phyloP scores from a whole-genome alignment of 2,888 invertebrate genomes.

The Clunio marinus region DNA sequence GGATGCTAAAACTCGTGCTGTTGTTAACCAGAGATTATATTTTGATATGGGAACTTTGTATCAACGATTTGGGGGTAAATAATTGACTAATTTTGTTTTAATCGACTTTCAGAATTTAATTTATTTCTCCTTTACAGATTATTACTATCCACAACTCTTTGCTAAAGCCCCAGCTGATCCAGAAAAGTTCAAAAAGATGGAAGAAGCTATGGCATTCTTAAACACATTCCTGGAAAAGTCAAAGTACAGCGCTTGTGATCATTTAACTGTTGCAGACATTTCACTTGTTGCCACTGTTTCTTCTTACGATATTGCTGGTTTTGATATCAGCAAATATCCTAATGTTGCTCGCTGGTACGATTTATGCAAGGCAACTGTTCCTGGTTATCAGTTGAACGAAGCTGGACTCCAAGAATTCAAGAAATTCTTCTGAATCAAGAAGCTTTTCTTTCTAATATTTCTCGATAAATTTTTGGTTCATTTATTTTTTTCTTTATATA shows the following conservation, averaged over 20 bases:
- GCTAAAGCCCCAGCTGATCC: conserved; percentile 61
- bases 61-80: conserved; percentile 44
- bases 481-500: too few relatives aligned
- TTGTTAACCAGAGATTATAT: conserved; percentile 73
- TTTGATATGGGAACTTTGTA: conserved; percentile 77
- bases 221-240: conserved; percentile 68
- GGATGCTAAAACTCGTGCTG: conserved; percentile 68
- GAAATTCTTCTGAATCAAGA: conserved; percentile 40
- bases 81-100: not conserved
- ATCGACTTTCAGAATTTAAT: too few relatives aligned
- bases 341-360: conserved; percentile 65
- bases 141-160: conserved; percentile 64
- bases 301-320: conserved; percentile 62
- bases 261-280: conserved; percentile 74
- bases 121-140: conserved; percentile 44
- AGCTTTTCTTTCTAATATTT: too few relatives aligned
- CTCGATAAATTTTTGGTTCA: too few relatives aligned
- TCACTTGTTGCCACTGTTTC: conserved; percentile 64
- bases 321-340: conserved; percentile 64
- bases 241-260: conserved; percentile 61
- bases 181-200: conserved; percentile 64
- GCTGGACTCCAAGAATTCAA: conserved; percentile 57
- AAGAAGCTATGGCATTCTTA: conserved; percentile 63
- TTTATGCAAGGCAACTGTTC: conserved; percentile 56
- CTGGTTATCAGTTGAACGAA: conserved; percentile 60